Evolutionary conservation across 2,888 invertebrate genomes (phyloP).

Genomic region (Platycheirus albimanus): DNA sequence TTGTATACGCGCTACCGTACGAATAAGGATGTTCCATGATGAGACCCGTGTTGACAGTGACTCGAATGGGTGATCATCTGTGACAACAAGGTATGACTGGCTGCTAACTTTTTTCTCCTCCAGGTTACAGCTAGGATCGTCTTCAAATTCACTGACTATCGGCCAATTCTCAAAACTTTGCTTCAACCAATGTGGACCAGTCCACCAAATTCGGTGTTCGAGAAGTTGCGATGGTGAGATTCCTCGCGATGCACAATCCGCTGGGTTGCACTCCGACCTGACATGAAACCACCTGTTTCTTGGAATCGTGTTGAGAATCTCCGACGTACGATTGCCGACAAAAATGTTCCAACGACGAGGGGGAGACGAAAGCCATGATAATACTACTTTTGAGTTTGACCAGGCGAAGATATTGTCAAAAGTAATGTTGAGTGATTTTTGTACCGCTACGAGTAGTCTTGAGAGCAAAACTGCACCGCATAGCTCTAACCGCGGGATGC

Average conservation of each 20-base stretch:
- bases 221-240: neutral
- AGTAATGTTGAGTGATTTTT: neutral
- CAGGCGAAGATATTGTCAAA: conserved; percentile 10
- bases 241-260: too few relatives aligned
- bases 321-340: neutral
- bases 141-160: neutral
- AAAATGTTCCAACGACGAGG: too few relatives aligned
- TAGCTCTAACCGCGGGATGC: conserved; percentile 18
- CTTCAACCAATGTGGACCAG: neutral
- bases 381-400: neutral
- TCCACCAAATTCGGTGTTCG: conserved; percentile 3
- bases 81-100: conserved; percentile 3
- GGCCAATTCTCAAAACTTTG: neutral
- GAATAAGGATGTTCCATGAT: conserved; percentile 6
- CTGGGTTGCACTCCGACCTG: too few relatives aligned
- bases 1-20: conserved; percentile 16
- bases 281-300: too few relatives aligned
- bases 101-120: neutral
- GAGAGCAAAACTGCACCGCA: conserved; percentile 5
- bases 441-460: conserved; percentile 1
- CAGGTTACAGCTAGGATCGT: neutral
- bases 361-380: neutral
- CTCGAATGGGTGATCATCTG: conserved; percentile 11
- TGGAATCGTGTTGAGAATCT: neutral
- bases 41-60: conserved; percentile 15